Base-by-base conservation (phyloP, 2,888 invertebrate genomes). In the Alsophila aescularia region DNA sequence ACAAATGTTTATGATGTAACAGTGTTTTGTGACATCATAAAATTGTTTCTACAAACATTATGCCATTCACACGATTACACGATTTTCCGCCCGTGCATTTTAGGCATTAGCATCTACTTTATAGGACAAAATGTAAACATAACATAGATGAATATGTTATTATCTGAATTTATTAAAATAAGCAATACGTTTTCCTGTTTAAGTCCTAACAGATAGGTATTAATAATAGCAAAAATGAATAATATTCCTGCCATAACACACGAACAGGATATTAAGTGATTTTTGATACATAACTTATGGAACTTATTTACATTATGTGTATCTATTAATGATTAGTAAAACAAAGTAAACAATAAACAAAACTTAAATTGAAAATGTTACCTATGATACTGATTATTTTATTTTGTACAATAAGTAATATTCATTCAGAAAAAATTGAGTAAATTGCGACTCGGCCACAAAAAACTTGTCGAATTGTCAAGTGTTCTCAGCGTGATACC, bases 101-200 rank as follows among this genome's bases (percentile, higher is more conserved):
- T n/a, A n/a, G n/a, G n/a, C n/a, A n/a, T n/a, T n/a, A n/a, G n/a
- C n/a, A n/a, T n/a, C n/a, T n/a, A n/a, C n/a, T n/a, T 1, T 24
- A 7, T 24, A 24, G 24, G 24, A 24, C 7, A 8, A 5, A 24
- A 7, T 1, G 21, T 12, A 21, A 3, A 37, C 21, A 37, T 10
- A 21, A 31, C 31, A 42, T 32, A 32, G 31, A n/a, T 32, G 15
- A 7, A 29, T 2, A 5, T 5, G 14, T 1, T 6, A 3, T 27
- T 35, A 41, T 41, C 15, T 13, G 2, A 0, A 12, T 2, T n/a
- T 9, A 27, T 14, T 40, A n/a, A 40, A 32, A 41, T 35, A 41
- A 41, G 41, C 35, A 50, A 4, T 50, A 13, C 14, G 4, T 50
- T 50, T 42, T 36, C 42, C 42, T 50, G 48, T n/a, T n/a, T n/a